phyloP scores from a whole-genome alignment of 2,113 vertebrate species.

The Mixornis gularis region DNA sequence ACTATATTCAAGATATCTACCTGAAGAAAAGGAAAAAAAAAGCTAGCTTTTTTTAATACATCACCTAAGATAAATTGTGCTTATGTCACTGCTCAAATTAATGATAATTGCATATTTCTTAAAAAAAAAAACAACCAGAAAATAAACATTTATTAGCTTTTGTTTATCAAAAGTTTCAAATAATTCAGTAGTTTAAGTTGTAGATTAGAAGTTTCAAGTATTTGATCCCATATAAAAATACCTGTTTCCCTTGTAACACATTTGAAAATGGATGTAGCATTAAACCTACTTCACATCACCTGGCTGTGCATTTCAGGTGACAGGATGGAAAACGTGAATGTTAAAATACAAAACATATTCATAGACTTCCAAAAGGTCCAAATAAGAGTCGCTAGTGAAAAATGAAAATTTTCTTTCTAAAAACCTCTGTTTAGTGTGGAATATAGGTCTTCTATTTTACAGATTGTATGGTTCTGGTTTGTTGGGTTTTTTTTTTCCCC shows the following conservation, averaged over 20 bases:
- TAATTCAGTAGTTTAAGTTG: background rate
- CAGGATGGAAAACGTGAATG: background rate
- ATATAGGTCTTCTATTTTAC: background rate
- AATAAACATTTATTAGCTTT: background rate
- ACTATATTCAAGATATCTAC: background rate
- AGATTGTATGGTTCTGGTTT: background rate
- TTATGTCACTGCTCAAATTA: background rate
- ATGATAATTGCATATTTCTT: background rate
- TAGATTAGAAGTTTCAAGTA: background rate
- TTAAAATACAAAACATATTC: background rate
- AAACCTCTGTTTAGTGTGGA: background rate
- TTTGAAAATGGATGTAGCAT: background rate
- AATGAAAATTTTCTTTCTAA: background rate
- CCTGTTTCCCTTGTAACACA: accelerated
- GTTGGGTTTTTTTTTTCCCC: background rate
- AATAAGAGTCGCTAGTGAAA: background rate
- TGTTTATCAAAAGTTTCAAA: background rate
- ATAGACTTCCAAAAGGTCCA: background rate
- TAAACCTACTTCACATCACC: background rate
- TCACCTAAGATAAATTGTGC: background rate
- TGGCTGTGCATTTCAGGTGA: background rate
- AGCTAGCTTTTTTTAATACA: background rate
- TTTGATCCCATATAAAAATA: background rate
- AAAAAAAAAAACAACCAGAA: background rate
- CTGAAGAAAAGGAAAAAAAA: background rate